Evolutionary conservation across 1,140 invertebrate genomes (phyloP).

Genomic region (Pseudomyrmex pallidus): DNA sequence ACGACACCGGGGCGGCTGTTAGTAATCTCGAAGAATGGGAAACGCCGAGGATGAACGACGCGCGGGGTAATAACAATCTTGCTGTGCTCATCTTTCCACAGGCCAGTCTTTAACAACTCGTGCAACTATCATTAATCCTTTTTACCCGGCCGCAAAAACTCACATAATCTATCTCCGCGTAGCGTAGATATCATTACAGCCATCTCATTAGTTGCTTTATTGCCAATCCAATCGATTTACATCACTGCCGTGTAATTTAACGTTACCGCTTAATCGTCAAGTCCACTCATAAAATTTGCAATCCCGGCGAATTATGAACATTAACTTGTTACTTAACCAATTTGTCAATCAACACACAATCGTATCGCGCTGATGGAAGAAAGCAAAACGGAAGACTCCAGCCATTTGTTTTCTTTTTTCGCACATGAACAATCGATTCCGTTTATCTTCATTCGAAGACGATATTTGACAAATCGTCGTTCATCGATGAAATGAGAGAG

Average conservation of each 20-base stretch:
- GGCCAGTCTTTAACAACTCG: slow-evolving; percentile 41
- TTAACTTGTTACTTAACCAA: not conserved
- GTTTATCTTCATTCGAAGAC: not conserved
- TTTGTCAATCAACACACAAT: not conserved
- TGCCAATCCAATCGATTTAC: slow-evolving; percentile 38
- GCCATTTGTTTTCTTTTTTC: not conserved
- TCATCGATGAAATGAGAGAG: slow-evolving; percentile 46
- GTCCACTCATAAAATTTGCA: slow-evolving; percentile 11
- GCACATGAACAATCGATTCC: not conserved
- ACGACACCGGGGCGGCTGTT: slow-evolving; percentile 43
- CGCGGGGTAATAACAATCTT: slow-evolving; percentile 48
- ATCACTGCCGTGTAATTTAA: slow-evolving; percentile 24
- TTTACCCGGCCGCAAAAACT: slow-evolving; percentile 38
- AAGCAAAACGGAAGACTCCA: not conserved
- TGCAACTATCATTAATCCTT: slow-evolving; percentile 46
- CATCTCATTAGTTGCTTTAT: slow-evolving; percentile 32
- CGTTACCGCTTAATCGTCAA: slow-evolving; percentile 18
- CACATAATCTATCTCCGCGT: slow-evolving; percentile 34
- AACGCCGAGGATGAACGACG: slow-evolving; percentile 46
- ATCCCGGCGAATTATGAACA: slow-evolving; percentile 9
- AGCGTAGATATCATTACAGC: slow-evolving; percentile 35
- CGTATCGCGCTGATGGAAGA: not conserved
- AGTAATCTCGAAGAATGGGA: slow-evolving; percentile 64
- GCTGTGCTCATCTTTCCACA: slow-evolving; percentile 37
- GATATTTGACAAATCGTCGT: slow-evolving; percentile 15